Evolutionary conservation across 2,797 vertebrate genomes (phyloP).

Genomic region (Intellagama lesueurii): DNA sequence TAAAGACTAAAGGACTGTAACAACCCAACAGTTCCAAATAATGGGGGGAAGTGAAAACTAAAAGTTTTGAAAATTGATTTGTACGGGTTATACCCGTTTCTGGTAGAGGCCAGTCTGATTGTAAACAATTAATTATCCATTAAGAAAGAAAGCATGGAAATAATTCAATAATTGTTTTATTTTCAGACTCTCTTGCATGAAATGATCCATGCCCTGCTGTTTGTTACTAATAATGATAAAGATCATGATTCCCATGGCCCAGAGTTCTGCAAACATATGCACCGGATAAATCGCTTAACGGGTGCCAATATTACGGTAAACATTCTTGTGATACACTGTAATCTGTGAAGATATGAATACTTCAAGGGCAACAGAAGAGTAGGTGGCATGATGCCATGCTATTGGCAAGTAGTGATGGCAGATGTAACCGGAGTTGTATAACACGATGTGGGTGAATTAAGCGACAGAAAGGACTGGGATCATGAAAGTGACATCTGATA

Average conservation of each 20-base stretch:
- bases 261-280: slow-evolving; percentile 97
- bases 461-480: neutral
- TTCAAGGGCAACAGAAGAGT: neutral
- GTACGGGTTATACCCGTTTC: neutral
- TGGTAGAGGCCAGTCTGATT: neutral
- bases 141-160: neutral
- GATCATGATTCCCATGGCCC: slow-evolving; percentile 93
- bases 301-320: slow-evolving; percentile 92
- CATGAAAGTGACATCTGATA: neutral
- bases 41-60: neutral
- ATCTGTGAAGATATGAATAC: neutral
- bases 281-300: slow-evolving; percentile 88
- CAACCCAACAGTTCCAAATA: neutral
- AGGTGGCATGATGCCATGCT: neutral
- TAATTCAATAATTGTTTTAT: neutral
- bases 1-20: neutral
- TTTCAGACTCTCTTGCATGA: slow-evolving; percentile 95
- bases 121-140: neutral
- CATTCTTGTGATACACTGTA: neutral
- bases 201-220: slow-evolving; percentile 98
- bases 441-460: neutral
- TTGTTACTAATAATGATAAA: slow-evolving; percentile 93
- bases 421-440: neutral
- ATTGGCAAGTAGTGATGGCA: neutral
- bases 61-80: neutral